Conservation (phyloP, 2,113 vertebrate species). For the Conger conger region DNA sequence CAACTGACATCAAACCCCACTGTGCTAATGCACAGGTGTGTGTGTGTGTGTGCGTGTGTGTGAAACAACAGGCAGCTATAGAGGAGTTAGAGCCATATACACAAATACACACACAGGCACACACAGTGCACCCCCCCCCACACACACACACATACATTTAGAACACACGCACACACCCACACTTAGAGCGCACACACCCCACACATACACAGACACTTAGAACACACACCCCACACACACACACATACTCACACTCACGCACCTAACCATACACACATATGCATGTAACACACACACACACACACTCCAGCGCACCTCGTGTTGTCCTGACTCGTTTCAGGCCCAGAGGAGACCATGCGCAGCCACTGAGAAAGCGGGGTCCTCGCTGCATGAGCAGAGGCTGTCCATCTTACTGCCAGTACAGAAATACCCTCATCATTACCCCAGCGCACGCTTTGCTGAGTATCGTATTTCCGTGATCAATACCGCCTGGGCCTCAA, state of each 20-base stretch:
- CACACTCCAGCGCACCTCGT: not conserved
- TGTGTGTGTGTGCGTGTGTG: conserved; percentile 16
- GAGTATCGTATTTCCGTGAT: not conserved
- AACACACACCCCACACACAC: not conserved
- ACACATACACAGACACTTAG: too few species aligned
- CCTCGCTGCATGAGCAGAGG: not conserved
- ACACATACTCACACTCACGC: not conserved
- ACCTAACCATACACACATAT: not conserved
- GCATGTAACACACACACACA: too few species aligned
- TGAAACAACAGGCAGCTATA: not conserved
- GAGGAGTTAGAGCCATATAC: not conserved
- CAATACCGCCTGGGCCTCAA: not conserved
- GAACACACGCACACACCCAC: not conserved
- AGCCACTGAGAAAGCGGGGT: not conserved
- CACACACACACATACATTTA: not conserved
- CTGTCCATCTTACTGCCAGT: conserved; percentile 15
- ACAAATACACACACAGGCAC: not conserved
- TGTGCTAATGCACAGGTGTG: conserved; percentile 56
- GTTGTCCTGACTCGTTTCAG: not conserved
- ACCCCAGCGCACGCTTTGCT: not conserved
- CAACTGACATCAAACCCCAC: conserved; percentile 69
- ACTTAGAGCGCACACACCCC: not conserved
- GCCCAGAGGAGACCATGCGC: not conserved
- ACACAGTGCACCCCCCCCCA: not conserved
- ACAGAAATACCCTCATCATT: not conserved